Conservation (phyloP, 1,140 invertebrate species). For the Metaphire vulgaris region DNA sequence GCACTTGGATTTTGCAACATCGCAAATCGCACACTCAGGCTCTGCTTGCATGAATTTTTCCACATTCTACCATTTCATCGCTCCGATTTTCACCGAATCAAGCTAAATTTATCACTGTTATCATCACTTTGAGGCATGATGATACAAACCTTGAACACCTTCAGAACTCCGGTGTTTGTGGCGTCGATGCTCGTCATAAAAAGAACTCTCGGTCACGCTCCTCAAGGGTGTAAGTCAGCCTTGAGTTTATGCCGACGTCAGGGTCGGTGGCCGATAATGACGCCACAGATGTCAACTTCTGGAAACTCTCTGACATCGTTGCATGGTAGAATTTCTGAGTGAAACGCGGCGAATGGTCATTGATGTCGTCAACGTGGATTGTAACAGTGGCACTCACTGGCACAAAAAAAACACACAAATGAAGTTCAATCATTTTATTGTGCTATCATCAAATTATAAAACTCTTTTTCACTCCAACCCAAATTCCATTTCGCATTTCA, state of each 20-base stretch:
- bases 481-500: no score
- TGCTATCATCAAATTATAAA: no score
- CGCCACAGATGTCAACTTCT: slow-evolving; percentile 62
- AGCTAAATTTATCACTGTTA: no score
- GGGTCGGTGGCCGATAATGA: slow-evolving; percentile 30
- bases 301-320: slow-evolving; percentile 81
- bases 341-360: slow-evolving; percentile 29
- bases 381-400: slow-evolving; percentile 31
- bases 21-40: no score
- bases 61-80: no score
- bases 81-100: no score
- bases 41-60: no score
- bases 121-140: no score
- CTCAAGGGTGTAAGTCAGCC: slow-evolving; percentile 26
- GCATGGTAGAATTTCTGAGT: slow-evolving; percentile 65
- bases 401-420: background rate
- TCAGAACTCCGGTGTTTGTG: slow-evolving; percentile 30
- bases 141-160: slow-evolving; percentile 28
- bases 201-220: slow-evolving; percentile 27
- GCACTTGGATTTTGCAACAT: no score
- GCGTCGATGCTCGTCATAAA: slow-evolving; percentile 24
- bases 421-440: no score
- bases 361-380: slow-evolving; percentile 28
- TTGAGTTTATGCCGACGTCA: slow-evolving; percentile 24
- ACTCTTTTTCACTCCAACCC: no score